phyloP scores from a whole-genome alignment of 2,888 invertebrate species.

The Pilophorus perplexus region DNA sequence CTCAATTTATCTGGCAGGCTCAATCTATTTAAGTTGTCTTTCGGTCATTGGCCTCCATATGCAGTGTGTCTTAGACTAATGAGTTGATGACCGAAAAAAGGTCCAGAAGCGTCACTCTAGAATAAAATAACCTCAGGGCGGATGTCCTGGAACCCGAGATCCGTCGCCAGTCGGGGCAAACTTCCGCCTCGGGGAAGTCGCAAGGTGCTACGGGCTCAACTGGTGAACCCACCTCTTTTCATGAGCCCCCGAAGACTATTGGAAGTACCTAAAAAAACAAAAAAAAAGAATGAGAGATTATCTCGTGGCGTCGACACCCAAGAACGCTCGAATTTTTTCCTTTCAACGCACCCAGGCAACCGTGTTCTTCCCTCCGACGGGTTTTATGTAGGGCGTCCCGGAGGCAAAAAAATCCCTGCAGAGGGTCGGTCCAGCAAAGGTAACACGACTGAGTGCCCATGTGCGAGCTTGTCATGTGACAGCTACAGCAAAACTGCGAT shows the following conservation, averaged over 20 bases:
- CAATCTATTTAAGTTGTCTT: no score
- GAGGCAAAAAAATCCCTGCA: not conserved
- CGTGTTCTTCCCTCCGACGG: slow-evolving; percentile 13
- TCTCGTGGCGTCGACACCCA: no score
- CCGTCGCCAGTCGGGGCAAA: slow-evolving; percentile 15
- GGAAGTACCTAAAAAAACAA: no score
- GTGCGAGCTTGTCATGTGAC: slow-evolving; percentile 24
- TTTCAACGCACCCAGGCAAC: slow-evolving; percentile 14
- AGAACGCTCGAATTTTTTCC: slow-evolving; percentile 3
- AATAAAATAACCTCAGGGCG: slow-evolving; percentile 9
- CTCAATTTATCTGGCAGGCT: no score
- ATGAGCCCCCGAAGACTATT: no score
- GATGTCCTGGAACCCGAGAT: slow-evolving; percentile 36
- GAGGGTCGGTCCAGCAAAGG: slow-evolving; percentile 7
- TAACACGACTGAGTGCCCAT: slow-evolving; percentile 18
- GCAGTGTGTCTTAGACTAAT: no score
- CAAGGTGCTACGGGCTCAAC: slow-evolving; percentile 20
- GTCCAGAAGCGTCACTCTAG: no score
- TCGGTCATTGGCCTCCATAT: no score
- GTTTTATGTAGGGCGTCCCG: not conserved
- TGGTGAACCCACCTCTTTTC: slow-evolving; percentile 26
- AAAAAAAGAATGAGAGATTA: no score
- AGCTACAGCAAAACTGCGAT: not conserved
- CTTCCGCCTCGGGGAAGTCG: slow-evolving; percentile 11
- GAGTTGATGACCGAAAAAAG: no score